Conservation (phyloP, 2,113 vertebrate species). For the Eolophus roseicapilla region DNA sequence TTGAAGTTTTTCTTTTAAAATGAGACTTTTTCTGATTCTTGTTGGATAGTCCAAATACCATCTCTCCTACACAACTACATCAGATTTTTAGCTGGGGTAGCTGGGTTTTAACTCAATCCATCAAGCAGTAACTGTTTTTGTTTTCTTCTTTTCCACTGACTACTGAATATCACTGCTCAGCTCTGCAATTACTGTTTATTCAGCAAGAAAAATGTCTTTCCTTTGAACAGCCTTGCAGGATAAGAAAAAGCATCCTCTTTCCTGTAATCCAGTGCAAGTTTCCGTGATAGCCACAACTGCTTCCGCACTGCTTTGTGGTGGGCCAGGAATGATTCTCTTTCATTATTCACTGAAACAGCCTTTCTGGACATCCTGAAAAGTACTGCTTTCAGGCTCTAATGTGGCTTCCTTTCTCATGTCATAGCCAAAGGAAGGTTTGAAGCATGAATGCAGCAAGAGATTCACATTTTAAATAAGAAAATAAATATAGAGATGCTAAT, state of each 20-base stretch:
- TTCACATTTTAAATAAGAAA: not conserved
- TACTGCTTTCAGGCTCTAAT: not conserved
- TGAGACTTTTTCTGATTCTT: not conserved
- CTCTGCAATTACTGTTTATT: not conserved
- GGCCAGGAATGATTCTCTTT: not conserved
- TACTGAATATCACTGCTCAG: not conserved
- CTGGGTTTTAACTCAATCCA: not conserved
- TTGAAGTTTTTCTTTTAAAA: not conserved
- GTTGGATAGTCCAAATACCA: not conserved
- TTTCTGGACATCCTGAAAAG: not conserved
- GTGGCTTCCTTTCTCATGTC: not conserved
- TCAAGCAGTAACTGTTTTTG: not conserved
- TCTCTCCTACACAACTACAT: not conserved
- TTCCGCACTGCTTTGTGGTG: not conserved
- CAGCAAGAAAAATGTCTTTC: not conserved
- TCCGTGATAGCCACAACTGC: fast-evolving
- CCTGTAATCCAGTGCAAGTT: not conserved
- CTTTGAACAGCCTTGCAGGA: not conserved
- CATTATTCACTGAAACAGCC: not conserved
- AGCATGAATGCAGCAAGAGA: not conserved
- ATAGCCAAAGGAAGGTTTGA: not conserved
- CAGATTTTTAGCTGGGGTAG: not conserved
- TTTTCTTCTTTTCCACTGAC: not conserved
- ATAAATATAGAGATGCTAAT: not conserved
- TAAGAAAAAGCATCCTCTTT: not conserved